A percentile compares a stretch with the other conserved stretches of the same genome.
These are phyloP conservation scores for Odontocerum albicorne DNA, from an alignment of 2,888 invertebrate species.

Conservation along the genomic window DNA sequence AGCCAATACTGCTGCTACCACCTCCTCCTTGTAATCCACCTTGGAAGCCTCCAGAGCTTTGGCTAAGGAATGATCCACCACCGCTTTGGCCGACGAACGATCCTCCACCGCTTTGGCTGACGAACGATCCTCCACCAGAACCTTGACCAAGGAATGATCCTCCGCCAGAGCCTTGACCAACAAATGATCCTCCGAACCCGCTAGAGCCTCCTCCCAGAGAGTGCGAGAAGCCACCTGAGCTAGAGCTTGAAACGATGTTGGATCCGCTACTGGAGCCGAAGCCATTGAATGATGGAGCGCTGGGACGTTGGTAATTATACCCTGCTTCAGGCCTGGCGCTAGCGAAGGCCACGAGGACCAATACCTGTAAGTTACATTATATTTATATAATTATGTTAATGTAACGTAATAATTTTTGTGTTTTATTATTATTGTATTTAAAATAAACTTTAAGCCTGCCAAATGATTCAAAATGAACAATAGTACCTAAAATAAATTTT, in stretches of 20 bases:
- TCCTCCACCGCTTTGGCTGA: slow-evolving; percentile 7
- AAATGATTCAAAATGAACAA: too few species aligned
- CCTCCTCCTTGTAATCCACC: slow-evolving; percentile 2
- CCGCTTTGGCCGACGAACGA: slow-evolving; percentile 3
- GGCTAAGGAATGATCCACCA: slow-evolving; percentile 6
- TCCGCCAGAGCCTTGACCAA: slow-evolving; percentile 1
- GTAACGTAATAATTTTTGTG: too few species aligned
- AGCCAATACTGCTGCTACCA: slow-evolving; percentile 36
- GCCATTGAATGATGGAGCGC: neutral
- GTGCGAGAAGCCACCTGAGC: slow-evolving; percentile 6
- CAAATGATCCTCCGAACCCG: slow-evolving; percentile 8
- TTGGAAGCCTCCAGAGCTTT: slow-evolving; percentile 30
- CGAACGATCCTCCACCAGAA: neutral
- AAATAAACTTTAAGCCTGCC: too few species aligned
- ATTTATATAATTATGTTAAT: too few species aligned
- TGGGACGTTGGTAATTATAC: slow-evolving; percentile 47
- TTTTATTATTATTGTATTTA: too few species aligned
- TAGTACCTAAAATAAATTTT: too few species aligned
- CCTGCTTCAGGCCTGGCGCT: slow-evolving; percentile 64
- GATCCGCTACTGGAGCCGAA: neutral
- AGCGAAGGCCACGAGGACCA: slow-evolving; percentile 58
- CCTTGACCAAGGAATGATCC: neutral
- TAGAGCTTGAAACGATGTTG: slow-evolving; percentile 6
- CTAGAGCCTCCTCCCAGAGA: slow-evolving; percentile 3
- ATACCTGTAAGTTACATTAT: slow-evolving; percentile 30